Evolutionary conservation across 2,113 vertebrate genomes (phyloP), one percentile per base, ranked within the genome.

Genomic region (Pica pica): DNA sequence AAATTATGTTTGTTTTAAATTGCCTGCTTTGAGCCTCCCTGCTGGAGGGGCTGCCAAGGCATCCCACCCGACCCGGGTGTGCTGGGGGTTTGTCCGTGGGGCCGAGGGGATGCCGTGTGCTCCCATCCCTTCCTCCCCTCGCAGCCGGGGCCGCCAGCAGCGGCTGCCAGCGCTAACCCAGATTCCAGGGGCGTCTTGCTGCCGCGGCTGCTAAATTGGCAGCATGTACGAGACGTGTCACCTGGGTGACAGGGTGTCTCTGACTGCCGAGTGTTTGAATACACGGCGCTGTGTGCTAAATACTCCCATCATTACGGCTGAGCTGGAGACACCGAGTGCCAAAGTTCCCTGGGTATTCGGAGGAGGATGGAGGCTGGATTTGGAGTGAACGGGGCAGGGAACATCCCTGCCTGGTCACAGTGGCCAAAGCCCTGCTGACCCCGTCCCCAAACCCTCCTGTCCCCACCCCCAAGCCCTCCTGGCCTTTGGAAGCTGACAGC

Each of bases 221-320:
- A 89, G 78, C 67, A 0, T 53, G 87, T 12, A 79, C 57, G 91
- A 93, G 61, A 89, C 77, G 75, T 87, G 92, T 95, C 96, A 96
- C 92, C 94, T 92, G 95, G 91, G 85, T 97, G 95, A 95, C 95
- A 94, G 84, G 90, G 93, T 83, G 96, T 47, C 94, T 95, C 37
- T 56, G 91, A 3, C 89, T 91, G 70, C 61, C 2, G 55, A 57
- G 77, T 59, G 89, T 73, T 91, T 49, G 84, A 71, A 57, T 37
- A 73, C 91, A 17, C 85, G 46, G 65, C 4, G 9, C 91, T 27
- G 56, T 68, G 93, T 87, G 87, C 94, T 96, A 91, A 95, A 82
- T 73, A n/a, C 82, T 88, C 59, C 92, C 90, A 52, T 90, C 92
- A 67, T 83, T 83, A 41, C 7, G 3, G 44, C 78, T 59, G 82